Evolutionary conservation across 2,113 vertebrate species (phyloP), one percentile per base, ranked within the genome.

Genomic region (Rhynchopsitta pachyrhyncha): DNA sequence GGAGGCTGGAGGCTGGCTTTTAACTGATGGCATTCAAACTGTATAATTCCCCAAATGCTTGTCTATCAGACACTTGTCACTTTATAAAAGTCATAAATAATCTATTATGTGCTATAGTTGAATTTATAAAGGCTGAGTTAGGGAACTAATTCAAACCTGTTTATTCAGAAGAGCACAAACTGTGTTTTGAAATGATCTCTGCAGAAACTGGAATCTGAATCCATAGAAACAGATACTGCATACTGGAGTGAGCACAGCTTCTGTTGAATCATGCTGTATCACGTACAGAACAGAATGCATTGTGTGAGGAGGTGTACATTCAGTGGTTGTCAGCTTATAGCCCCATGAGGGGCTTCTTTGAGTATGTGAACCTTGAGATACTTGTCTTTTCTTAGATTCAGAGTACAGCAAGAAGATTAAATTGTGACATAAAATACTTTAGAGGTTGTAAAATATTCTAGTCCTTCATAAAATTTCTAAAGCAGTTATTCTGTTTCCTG

Each of bases 31-130:
- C 41, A 62, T 91, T 96, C 87, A 92, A 78, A 90, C 35, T 68
- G 35, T 64, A 90, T 94, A 92, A 96, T 96, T 94, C 82, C 50
- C 27, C 37, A 79, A 90, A 92, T 86, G 80, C 64, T 83, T 90
- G 71, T 86, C 42, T 90, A 86, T 85, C 79, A 90, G 92, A 90
- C 79, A 55, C 90, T 96, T 89, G 88, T 88, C 95, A 90, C 64
- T 94, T 93, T 37, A 82, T 78, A 68, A 75, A 94, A 94, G 75
- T 31, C 4, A 37, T 87, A 95, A 95, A 95, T 94, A 97, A 96
- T 94, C 92, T 95, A 88, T 96, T 96, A 92, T 59, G 31, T 77
- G 35, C 75, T 90, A 74, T 74, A 86, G 87, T 90, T 94, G 86
- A 74, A 74, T 90, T 95, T 90, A 71, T 81, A 95, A 88, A 93